Percentiles rank a stretch among this genome's conserved stretches.
Evolutionary conservation across 2,113 vertebrate genomes (phyloP).

Genomic region (Nothocercus nigrocapillus): DNA sequence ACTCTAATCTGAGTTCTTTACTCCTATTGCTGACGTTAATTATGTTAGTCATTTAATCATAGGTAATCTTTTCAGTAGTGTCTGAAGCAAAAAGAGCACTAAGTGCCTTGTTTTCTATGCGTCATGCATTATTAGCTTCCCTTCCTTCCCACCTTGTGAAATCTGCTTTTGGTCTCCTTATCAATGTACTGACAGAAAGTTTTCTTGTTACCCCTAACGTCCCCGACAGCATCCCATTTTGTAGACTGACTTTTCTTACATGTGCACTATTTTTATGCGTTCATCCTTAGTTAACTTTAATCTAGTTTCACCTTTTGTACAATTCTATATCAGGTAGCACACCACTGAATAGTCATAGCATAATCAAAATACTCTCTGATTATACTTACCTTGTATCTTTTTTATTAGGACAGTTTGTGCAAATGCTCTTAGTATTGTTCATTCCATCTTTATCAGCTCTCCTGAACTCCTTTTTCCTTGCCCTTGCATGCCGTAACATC

Average conservation of each 20-base stretch:
- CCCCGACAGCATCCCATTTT: not conserved
- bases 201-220: not conserved
- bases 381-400: not conserved
- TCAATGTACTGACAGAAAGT: not conserved
- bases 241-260: not conserved
- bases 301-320: not conserved
- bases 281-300: not conserved
- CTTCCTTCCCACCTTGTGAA: not conserved
- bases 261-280: not conserved
- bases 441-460: not conserved
- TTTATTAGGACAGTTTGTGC: not conserved
- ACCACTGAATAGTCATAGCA: not conserved
- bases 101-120: not conserved
- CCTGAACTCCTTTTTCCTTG: not conserved
- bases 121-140: not conserved
- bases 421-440: not conserved
- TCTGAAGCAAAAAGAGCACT: not conserved
- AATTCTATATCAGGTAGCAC: not conserved
- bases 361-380: not conserved
- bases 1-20: not conserved
- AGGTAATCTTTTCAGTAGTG: not conserved
- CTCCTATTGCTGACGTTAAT: not conserved
- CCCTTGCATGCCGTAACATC: not conserved
- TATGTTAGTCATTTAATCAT: constrained; percentile 22
- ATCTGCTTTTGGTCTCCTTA: not conserved